Evolutionary conservation across 1,140 invertebrate genomes (phyloP).

Genomic region (Bombus impatiens): DNA sequence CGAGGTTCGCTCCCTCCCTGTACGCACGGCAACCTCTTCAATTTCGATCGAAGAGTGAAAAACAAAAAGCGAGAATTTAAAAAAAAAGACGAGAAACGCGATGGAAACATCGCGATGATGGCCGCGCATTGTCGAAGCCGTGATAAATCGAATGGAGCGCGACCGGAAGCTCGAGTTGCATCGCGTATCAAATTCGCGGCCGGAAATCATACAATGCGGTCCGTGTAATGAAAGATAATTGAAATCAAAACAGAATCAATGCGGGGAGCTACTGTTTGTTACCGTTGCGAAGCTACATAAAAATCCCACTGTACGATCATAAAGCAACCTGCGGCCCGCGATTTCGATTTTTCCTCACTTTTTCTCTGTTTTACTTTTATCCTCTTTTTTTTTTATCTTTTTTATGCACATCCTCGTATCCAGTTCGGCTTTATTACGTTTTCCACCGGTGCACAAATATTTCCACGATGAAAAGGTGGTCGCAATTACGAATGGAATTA

Average conservation of each 20-base stretch:
- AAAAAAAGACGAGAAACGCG: neutral
- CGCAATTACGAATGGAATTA: conserved; percentile 13
- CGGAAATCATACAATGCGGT: conserved; percentile 40
- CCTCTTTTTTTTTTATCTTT: neutral
- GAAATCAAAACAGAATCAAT: conserved; percentile 46
- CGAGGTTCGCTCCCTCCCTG: too few species aligned
- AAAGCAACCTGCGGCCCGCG: neutral
- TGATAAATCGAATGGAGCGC: conserved; percentile 25
- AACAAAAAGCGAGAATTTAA: neutral
- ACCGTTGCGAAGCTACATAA: neutral
- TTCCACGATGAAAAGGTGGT: conserved; percentile 20
- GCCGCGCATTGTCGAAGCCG: neutral
- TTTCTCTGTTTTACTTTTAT: neutral
- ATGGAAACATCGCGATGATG: neutral
- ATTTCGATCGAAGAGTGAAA: neutral
- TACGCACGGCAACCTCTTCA: neutral
- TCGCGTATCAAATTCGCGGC: conserved; percentile 33
- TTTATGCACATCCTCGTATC: neutral
- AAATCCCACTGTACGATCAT: neutral
- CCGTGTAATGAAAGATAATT: conserved; percentile 47
- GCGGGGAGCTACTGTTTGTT: neutral
- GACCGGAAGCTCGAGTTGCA: neutral
- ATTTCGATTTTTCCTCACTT: neutral
- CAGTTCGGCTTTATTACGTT: conserved; percentile 36
- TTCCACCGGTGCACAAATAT: neutral